Evolutionary conservation across 2,113 vertebrate species (phyloP).

Genomic region (Hippocampus barbouri): DNA sequence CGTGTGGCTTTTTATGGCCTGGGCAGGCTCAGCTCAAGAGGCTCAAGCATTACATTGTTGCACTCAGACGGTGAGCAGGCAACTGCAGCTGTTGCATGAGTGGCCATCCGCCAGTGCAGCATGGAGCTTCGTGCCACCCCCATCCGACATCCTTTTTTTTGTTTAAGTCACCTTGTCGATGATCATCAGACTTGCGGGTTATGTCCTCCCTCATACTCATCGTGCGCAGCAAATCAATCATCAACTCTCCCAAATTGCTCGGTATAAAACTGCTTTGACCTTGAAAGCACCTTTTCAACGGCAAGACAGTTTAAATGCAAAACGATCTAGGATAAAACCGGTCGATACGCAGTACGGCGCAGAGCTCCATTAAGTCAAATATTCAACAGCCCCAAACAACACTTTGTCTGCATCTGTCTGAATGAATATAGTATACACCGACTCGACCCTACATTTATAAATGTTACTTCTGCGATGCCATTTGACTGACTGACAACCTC

Average conservation of each 20-base stretch:
- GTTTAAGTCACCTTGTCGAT: background rate
- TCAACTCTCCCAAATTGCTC: background rate
- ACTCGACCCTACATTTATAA: too few relatives aligned
- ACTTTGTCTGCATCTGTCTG: too few relatives aligned
- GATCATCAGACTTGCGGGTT: background rate
- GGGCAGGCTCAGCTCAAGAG: constrained; percentile 33
- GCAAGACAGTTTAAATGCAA: background rate
- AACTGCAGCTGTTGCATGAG: constrained; percentile 36
- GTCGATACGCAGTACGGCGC: background rate
- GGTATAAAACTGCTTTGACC: background rate
- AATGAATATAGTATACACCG: too few relatives aligned
- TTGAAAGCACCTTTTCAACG: background rate
- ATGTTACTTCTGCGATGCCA: too few relatives aligned
- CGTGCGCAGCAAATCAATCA: background rate
- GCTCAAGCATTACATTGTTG: constrained; percentile 16
- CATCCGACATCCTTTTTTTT: background rate
- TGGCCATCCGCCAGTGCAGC: background rate
- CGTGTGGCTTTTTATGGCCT: constrained; percentile 66
- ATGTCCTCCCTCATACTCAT: background rate
- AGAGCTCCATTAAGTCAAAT: too few relatives aligned
- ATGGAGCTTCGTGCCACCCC: background rate
- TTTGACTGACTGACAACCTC: too few relatives aligned
- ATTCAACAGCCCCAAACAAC: too few relatives aligned
- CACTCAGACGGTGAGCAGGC: constrained; percentile 11
- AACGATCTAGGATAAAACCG: background rate